A percentile compares a stretch with the other conserved stretches of the same genome.
Evolutionary conservation across 2,888 invertebrate genomes (phyloP).

Genomic region (Ormyrus nitidulus): DNA sequence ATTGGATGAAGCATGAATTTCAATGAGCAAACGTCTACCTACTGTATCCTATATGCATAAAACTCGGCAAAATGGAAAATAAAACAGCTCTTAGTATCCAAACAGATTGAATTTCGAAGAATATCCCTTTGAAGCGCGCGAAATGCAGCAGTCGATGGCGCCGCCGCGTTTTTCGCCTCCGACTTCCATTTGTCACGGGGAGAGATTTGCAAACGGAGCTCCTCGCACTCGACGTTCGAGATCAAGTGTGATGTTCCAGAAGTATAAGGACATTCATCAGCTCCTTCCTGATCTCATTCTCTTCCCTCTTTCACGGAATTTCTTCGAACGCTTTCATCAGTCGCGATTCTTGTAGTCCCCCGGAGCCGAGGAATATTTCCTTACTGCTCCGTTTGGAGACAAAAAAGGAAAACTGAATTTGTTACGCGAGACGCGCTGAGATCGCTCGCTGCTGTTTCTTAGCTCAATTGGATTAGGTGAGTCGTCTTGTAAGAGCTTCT

Average conservation of each 20-base stretch:
- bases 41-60: neutral
- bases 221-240: conserved; percentile 40
- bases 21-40: too few relatives aligned
- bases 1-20: too few relatives aligned
- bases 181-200: conserved; percentile 62
- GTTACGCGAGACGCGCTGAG: too few relatives aligned
- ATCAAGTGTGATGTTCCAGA: conserved; percentile 24
- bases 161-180: neutral
- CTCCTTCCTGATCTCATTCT: conserved; percentile 45
- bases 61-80: neutral
- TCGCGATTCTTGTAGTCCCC: neutral
- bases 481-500: too few relatives aligned
- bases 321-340: conserved; percentile 17
- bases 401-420: neutral
- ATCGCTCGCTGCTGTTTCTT: too few relatives aligned
- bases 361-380: neutral
- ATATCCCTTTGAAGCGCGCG: neutral
- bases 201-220: conserved; percentile 61
- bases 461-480: too few relatives aligned
- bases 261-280: conserved; percentile 66
- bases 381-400: neutral
- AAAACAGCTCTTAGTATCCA: neutral
- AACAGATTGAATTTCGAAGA: conserved; percentile 7
- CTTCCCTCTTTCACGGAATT: neutral
- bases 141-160: too few relatives aligned